These are phyloP conservation scores for Drosophila bipectinata DNA, from an alignment of 1,140 invertebrate genomes.

Conservation along the genomic window DNA sequence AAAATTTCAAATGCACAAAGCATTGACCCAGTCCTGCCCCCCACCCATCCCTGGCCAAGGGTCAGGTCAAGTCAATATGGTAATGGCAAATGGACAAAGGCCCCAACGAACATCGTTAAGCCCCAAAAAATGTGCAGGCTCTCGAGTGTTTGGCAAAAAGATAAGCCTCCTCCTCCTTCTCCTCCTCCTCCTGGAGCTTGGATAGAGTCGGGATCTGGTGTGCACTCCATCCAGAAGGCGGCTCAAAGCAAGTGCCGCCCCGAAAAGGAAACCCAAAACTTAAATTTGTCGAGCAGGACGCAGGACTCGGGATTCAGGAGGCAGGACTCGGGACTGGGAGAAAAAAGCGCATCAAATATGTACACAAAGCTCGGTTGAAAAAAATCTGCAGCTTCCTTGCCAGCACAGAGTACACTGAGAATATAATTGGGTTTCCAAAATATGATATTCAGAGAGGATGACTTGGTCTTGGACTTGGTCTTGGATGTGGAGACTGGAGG, in stretches of 20 bases:
- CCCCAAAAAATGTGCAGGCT: slow-evolving; percentile 35
- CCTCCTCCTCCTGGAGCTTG: slow-evolving; percentile 12
- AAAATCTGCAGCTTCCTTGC: slow-evolving; percentile 5
- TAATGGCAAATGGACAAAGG: slow-evolving; percentile 57
- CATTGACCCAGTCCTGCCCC: slow-evolving; percentile 19
- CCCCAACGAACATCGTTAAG: slow-evolving; percentile 49
- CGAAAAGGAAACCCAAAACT: slow-evolving; percentile 53
- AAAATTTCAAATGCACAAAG: slow-evolving; percentile 67
- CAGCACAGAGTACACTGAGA: neutral
- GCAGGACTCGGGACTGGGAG: neutral
- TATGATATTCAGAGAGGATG: neutral
- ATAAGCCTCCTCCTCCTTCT: slow-evolving; percentile 30
- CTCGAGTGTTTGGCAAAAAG: slow-evolving; percentile 56
- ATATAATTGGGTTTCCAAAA: neutral
- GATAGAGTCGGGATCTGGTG: slow-evolving; percentile 14
- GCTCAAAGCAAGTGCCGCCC: slow-evolving; percentile 50
- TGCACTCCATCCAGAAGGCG: slow-evolving; percentile 39
- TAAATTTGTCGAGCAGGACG: slow-evolving; percentile 51
- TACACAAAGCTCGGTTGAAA: slow-evolving; percentile 45
- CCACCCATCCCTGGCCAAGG: no score
- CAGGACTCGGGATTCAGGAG: no score
- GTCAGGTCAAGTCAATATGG: slow-evolving; percentile 55
- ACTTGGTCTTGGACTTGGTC: no score
- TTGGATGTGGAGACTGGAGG: neutral
- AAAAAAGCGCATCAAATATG: slow-evolving; percentile 61